Evolutionary conservation across 2,113 vertebrate species (phyloP).

Genomic region (Excalfactoria chinensis): DNA sequence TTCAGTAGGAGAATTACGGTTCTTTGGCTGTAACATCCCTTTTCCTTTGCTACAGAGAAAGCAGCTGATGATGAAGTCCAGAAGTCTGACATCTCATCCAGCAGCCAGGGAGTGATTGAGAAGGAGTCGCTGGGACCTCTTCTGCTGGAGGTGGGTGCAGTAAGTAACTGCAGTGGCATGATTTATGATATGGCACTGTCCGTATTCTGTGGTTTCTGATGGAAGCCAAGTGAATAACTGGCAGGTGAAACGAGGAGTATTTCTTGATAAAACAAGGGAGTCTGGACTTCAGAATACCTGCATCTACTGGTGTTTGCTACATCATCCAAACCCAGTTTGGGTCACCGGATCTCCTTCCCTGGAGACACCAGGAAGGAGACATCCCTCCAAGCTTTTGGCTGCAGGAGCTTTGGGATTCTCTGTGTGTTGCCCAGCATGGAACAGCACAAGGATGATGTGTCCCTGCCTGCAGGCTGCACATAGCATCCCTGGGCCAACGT

Average conservation of each 20-base stretch:
- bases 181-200: background rate
- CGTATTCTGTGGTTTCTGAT: background rate
- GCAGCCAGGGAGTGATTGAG: slow-evolving; percentile 93
- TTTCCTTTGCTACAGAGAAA: slow-evolving; percentile 82
- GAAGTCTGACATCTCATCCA: slow-evolving; percentile 95
- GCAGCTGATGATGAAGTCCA: slow-evolving; percentile 90
- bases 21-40: background rate
- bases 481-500: background rate
- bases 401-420: background rate
- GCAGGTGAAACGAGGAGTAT: background rate
- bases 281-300: background rate
- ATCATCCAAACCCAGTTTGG: background rate
- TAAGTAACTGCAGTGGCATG: background rate
- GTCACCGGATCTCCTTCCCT: background rate
- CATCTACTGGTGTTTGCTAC: background rate
- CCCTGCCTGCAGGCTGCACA: background rate
- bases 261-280: background rate
- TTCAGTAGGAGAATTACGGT: background rate
- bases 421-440: background rate
- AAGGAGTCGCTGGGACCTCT: slow-evolving; percentile 91
- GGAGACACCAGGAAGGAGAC: background rate
- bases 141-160: slow-evolving; percentile 82
- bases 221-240: background rate
- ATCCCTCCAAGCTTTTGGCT: background rate
- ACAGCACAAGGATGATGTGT: background rate